phyloP scores from a whole-genome alignment of 2,797 vertebrate genomes.

The Liasis olivaceus region DNA sequence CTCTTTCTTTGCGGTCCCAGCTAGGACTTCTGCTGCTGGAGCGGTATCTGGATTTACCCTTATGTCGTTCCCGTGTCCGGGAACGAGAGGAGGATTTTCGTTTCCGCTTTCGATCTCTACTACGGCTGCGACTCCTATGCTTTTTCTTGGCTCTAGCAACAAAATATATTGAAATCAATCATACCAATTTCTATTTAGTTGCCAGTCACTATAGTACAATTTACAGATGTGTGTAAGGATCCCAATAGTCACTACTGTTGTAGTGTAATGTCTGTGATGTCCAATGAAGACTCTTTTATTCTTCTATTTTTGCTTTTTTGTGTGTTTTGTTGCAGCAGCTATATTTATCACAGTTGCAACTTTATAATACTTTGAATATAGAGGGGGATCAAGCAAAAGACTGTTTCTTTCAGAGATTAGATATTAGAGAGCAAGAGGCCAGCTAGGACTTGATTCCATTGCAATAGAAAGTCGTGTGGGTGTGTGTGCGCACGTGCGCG shows the following conservation, averaged over 20 bases:
- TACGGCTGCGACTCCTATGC: slow-evolving; percentile 81
- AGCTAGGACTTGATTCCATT: not conserved
- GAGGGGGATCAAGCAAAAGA: not conserved
- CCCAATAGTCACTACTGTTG: not conserved
- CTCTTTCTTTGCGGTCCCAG: slow-evolving; percentile 74
- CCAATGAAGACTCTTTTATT: not conserved
- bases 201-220: not conserved
- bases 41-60: slow-evolving; percentile 80
- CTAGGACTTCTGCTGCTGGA: slow-evolving; percentile 84
- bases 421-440: not conserved
- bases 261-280: not conserved
- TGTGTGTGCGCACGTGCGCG: too few species aligned
- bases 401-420: not conserved
- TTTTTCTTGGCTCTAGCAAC: slow-evolving; percentile 77
- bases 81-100: slow-evolving; percentile 77
- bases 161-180: not conserved
- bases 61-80: slow-evolving; percentile 77
- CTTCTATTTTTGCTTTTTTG: not conserved
- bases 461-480: not conserved
- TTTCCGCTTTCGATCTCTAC: slow-evolving; percentile 77
- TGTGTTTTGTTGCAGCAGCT: not conserved
- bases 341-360: not conserved
- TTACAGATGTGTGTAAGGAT: not conserved
- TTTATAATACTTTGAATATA: not conserved
- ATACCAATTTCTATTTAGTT: not conserved